Base-by-base conservation (phyloP, 64 coral and sea anemone species). In the Orbicella faveolata region DNA sequence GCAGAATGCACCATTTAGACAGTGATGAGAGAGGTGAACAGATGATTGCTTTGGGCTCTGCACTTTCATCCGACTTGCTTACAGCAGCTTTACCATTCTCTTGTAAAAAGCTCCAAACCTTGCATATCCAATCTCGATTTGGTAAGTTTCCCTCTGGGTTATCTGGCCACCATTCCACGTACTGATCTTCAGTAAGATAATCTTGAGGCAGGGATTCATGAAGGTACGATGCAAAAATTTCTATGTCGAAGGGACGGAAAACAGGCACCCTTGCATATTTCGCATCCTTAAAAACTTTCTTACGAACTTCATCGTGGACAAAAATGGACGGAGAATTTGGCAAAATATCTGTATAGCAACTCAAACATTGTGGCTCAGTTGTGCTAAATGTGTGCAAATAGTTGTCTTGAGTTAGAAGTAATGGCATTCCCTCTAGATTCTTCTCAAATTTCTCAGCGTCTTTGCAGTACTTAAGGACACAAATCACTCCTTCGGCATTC, bases 321-420 rank as follows among this genome's bases (percentile, higher is more conserved):
- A 91, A 91, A 72, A 91, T 20, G 4, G 68, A 57, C 18, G 36
- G 55, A 52, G 55, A 84, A 14, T 26, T 9, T 34, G 89, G 89
- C 35, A 85, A 35, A 75, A 77, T 53, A 39, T 83, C 81, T 44
- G 18, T 37, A 75, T 44, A 85, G 19, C 16, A 35, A 83, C 79
- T 91, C 34, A 75, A 74, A 74, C 68, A 91, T 13, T 55, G 66
- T 37, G 89, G 89, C 19, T 85, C 2, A 36, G 9, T 39, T 19
- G 37, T 33, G 51, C 66, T 78, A 39, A 91, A 85, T 15, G 36
- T 53, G 25, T 55, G 68, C 36, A 91, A 74, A 23, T 25, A 34
- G 52, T 76, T 52, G 61, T 91, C 89, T 84, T 91, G 80, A 13
- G 89, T 91, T 6, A 91, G 57, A 25, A 91, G 75, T 59, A 91